Percentiles rank a stretch among this genome's conserved stretches.
phyloP scores from a whole-genome alignment of 2,113 vertebrate species.

The Herpetotheres cachinnans region DNA sequence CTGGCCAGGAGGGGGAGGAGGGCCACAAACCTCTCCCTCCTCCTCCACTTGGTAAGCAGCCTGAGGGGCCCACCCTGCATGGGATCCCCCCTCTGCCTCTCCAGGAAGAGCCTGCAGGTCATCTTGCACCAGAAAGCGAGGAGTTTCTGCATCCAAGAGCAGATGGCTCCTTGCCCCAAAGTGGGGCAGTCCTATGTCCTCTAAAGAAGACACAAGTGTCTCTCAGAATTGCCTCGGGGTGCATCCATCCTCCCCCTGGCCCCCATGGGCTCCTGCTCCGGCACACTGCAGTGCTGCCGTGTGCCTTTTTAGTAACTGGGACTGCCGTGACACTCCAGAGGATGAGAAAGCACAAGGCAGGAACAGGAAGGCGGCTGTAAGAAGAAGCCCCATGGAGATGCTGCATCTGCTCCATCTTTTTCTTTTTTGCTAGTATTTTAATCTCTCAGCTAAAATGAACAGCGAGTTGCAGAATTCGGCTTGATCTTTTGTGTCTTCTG shows the following conservation, averaged over 20 bases:
- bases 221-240: background rate
- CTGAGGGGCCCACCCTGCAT: background rate
- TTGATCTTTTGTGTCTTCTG: conserved; percentile 12
- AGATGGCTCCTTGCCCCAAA: background rate
- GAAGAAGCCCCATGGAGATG: conserved; percentile 23
- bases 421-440: conserved; percentile 6
- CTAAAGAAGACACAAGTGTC: background rate
- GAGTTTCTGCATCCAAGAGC: background rate
- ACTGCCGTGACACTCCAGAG: background rate
- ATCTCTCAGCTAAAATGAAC: background rate
- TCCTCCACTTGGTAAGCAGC: accelerated
- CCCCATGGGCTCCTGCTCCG: accelerated
- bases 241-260: background rate
- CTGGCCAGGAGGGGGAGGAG: background rate
- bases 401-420: conserved; percentile 38
- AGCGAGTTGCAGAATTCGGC: background rate
- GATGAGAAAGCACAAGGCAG: background rate
- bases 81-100: background rate
- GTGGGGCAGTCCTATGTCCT: background rate
- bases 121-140: background rate
- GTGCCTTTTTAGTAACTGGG: background rate
- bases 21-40: background rate
- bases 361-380: background rate
- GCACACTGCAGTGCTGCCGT: accelerated
- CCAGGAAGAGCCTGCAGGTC: background rate